Evolutionary conservation across 2,113 vertebrate species (phyloP).

Genomic region (Mus musculus): GRCm39 chr1:78707001-78707500

Average conservation of each 20-base stretch:
- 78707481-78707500: neutral
- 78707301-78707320: neutral
- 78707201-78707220: neutral
- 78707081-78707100: neutral
- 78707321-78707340: neutral
- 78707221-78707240: neutral
- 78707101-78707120: neutral
- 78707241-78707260: neutral
- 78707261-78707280: neutral
- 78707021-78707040: neutral
- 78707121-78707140: neutral
- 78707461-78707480: neutral
- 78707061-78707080: neutral
- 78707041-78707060: neutral
- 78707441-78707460: neutral
- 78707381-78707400: neutral
- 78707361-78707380: neutral
- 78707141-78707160: neutral
- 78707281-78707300: too few species aligned
- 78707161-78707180: neutral
- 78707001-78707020: neutral
- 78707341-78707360: neutral
- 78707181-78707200: too few species aligned
- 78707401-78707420: neutral
- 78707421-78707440: neutral